Base-by-base conservation (phyloP, 92 coral and sea anemone genomes). In the Plumapathes pennacea region DNA sequence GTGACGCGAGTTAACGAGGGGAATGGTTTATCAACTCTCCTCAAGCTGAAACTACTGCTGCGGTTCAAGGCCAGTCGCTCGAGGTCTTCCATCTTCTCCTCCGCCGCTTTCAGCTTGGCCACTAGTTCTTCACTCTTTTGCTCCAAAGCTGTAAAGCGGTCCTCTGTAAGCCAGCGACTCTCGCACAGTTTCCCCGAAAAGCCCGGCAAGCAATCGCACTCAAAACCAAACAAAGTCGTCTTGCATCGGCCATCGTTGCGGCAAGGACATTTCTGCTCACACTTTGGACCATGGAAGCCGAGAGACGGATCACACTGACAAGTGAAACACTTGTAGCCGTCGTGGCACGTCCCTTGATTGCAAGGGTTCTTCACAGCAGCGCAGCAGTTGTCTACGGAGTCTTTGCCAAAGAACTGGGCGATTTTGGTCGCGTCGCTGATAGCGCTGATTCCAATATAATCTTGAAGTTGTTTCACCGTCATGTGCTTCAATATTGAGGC, bases 361-460 rank as follows among this genome's bases (percentile, higher is more conserved):
- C 68, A 29, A 28, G 83, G 75, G 0, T 65, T 36, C 6, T 56
- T 71, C 25, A 47, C 42, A 10, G 14, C n/a, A 5, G 72, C 30
- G 34, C 88, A 28, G 34, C 89, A 81, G 60, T 81, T 77, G 51
- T 81, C 50, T n/a, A n/a, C n/a, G 30, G 33, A 20, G 38, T 84
- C 90, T 20, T 33, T 65, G 21, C 67, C 50, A 30, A 71, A 78
- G 38, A 49, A 84, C 56, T 60, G 50, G 22, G 42, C 39, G 38
- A 84, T 84, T 78, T 78, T 84, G 2, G 72, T 43, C 28, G 85
- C 77, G 39, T 84, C 85, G 10, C 90, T 74, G 8, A 59, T 57
- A 1, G 67, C 72, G 20, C 41, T 28, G 22, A 84, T 62, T 6
- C 90, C 90, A 7, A 67, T 32, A 68, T 80, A 83, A 13, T 54